Base-by-base conservation (phyloP, 2,113 vertebrate species). In the Epinephelus cyanopodus region DNA sequence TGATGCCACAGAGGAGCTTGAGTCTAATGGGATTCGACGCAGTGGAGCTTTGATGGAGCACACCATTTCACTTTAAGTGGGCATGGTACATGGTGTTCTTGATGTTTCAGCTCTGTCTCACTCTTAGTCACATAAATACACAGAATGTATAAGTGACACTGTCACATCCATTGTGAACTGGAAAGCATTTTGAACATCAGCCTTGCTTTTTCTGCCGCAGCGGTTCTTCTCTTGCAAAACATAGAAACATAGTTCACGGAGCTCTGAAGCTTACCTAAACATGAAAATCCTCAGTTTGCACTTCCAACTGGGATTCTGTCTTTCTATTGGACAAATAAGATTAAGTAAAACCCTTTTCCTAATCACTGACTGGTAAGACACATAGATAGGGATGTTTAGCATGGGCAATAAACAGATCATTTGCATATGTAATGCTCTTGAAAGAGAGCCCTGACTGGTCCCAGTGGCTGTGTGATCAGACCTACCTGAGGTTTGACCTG, bases 401-500 rank as follows among this genome's bases (percentile, higher is more conserved):
- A 42, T 11, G 47, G 27, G 39, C 17, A 23, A 58, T 23, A 19
- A 68, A 54, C 45, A 45, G 14, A 78, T 74, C 13, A 56, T 11
- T 48, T 53, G 42, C 25, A 53, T 56, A 58, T 4, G 3, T 74
- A 48, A n/a, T 29, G n/a, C 56, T 39, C 18, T 29, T 19, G 18
- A 54, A 48, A 29, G n/a, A 54, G 50, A 50, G 58, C 54, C 27
- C 71, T 19, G 25, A 65, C 33, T 60, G 33, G 29, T 67, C 73
- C 21, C 52, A n/a, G 25, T 50, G 56, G 61, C 25, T 65, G 56
- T 23, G 15, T 23, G 58, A 73, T 85, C 50, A 72, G 37, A 83
- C 91, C 25, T 92, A 94, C 94, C 94, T 92, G 92, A 88, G 45
- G 92, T 91, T 84, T 93, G 94, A 90, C 88, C 90, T 11, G 94